Evolutionary conservation across 2,113 vertebrate species (phyloP).

Genomic region (Solea senegalensis): DNA sequence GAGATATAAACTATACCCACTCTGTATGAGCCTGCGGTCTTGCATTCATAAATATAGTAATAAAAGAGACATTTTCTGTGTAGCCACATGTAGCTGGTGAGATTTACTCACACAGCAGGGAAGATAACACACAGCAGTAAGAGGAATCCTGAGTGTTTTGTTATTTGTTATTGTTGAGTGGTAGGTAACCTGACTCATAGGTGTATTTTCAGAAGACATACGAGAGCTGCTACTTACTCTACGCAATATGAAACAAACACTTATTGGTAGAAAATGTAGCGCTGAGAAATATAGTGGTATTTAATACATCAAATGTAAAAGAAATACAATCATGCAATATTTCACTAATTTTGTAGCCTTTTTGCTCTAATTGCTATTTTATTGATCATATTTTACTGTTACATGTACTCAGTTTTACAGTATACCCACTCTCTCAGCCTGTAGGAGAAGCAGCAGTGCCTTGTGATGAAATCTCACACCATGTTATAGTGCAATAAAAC

Average conservation of each 20-base stretch:
- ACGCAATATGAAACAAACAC: no score
- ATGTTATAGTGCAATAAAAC: not conserved
- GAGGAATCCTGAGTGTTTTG: not conserved
- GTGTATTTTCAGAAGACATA: not conserved
- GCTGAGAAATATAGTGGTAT: no score
- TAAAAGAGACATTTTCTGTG: constrained; percentile 3
- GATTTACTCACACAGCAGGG: constrained; percentile 7
- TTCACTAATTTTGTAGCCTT: not conserved
- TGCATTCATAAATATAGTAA: constrained; percentile 3
- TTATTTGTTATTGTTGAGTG: not conserved
- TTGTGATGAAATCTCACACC: no score
- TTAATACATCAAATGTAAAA: no score
- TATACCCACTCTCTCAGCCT: no score
- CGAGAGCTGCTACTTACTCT: not conserved
- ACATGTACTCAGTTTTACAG: no score
- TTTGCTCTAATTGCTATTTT: not conserved
- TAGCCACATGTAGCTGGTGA: not conserved
- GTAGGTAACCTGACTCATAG: not conserved
- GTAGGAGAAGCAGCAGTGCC: no score
- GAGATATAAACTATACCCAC: constrained; percentile 4
- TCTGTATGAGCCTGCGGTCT: not conserved
- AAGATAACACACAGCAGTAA: not conserved
- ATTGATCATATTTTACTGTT: not conserved
- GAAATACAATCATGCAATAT: not conserved
- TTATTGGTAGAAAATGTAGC: no score